Conservation (phyloP, 1,140 invertebrate genomes). For the Mizuhopecten yessoensis region DNA sequence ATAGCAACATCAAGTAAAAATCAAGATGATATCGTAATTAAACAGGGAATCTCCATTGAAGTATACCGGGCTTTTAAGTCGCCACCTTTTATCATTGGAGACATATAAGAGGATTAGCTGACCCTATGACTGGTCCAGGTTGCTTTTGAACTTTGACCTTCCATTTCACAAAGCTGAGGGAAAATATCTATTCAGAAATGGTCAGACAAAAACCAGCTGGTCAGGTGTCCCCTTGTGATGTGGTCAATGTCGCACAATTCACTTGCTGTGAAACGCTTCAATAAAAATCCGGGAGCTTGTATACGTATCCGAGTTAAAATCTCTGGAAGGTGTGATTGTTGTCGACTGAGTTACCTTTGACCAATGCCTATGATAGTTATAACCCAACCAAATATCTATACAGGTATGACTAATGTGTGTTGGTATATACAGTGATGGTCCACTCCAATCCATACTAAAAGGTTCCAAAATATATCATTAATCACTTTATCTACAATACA, state of each 20-base stretch:
- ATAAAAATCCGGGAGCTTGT: neutral
- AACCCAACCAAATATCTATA: no score
- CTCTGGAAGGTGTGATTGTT: neutral
- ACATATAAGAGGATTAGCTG: neutral
- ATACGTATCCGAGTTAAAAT: neutral
- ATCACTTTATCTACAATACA: no score
- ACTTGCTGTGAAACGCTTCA: neutral
- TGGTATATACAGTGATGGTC: no score
- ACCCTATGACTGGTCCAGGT: neutral
- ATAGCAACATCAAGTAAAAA: neutral
- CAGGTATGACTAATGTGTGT: no score
- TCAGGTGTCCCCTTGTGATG: neutral
- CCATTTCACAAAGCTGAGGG: neutral
- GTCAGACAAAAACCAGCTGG: neutral
- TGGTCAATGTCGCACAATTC: neutral
- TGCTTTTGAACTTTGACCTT: neutral
- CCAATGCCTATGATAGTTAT: no score
- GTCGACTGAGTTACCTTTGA: neutral
- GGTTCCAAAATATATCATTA: no score
- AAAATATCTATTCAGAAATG: neutral
- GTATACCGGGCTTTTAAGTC: neutral
- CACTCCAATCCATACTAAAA: no score
- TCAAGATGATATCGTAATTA: neutral
- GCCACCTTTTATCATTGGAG: constrained; percentile 11
- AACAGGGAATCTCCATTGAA: neutral